Evolutionary conservation across 2,113 vertebrate species (phyloP).

Genomic region (Gymnocephalus cernua): DNA sequence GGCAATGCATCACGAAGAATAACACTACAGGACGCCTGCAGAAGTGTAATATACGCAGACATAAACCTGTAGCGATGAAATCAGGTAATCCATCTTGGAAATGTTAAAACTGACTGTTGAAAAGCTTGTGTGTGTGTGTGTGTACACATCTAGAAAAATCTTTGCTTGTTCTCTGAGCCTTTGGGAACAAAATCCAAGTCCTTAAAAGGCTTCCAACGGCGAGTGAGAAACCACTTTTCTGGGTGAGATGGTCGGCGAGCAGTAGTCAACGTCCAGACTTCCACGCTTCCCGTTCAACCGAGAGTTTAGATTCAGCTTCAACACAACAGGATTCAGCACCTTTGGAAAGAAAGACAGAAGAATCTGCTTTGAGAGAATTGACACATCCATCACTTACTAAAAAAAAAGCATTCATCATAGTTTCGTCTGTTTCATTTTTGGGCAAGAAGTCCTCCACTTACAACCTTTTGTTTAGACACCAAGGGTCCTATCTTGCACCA

Average conservation of each 20-base stretch:
- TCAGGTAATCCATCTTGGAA: constrained; percentile 61
- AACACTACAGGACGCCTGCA: constrained; percentile 49
- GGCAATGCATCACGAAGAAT: constrained; percentile 56
- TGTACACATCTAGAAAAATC: constrained; percentile 3
- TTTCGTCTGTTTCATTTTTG: constrained; percentile 2
- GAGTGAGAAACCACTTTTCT: constrained; percentile 8
- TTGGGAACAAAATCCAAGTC: constrained; percentile 27
- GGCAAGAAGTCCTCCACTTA: too few relatives aligned
- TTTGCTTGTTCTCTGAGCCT: constrained; percentile 16
- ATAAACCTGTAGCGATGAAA: constrained; percentile 39
- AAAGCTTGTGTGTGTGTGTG: constrained; percentile 4
- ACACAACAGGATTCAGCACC: constrained; percentile 31
- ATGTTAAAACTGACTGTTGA: constrained; percentile 34
- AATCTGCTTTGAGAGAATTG: constrained; percentile 28
- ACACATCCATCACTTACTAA: constrained; percentile 7
- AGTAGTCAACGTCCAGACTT: constrained; percentile 28
- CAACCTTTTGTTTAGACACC: too few relatives aligned
- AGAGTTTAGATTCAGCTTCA: constrained; percentile 19
- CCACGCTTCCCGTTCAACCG: constrained; percentile 27
- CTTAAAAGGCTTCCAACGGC: neutral
- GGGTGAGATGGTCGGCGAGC: neutral
- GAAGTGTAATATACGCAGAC: constrained; percentile 53
- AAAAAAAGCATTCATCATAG: constrained; percentile 27
- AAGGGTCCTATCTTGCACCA: too few relatives aligned
- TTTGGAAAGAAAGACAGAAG: constrained; percentile 63